Base-by-base conservation (phyloP, 2,113 vertebrate genomes). In the Taurulus bubalis region DNA sequence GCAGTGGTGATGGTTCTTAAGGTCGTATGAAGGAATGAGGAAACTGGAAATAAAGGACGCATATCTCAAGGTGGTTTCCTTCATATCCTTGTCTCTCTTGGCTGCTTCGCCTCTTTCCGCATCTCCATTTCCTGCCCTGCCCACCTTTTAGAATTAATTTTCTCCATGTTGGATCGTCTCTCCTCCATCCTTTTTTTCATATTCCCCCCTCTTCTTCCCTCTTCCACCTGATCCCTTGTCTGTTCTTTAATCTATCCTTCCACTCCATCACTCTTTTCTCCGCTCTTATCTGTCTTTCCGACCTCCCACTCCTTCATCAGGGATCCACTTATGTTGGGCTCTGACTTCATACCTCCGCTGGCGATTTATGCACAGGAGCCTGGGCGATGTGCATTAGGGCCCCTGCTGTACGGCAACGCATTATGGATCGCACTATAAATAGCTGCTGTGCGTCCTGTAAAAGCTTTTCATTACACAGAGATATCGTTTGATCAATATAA, bases 391-490 rank as follows among this genome's bases (percentile, higher is more conserved):
- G 71, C 90, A 90, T 91, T 92, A 92, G 75, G 82, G 56, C 60
- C 75, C 76, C 68, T 1, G 16, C 71, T 26, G 30, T 81, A 87
- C 45, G 28, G 77, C 72, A 60, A 67, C 36, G n/a, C 77, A 70
- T 90, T 92, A 94, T 91, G 71, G 87, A 93, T 91, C 9, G 59
- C 63, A 14, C 88, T 89, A 91, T 88, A 93, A 90, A 91, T 91
- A 93, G 88, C 77, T 38, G 47, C 68, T 5, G 64, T 47, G 70
- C 22, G 82, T 87, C 87, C 87, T 86, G 85, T 86, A 90, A 94
- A 94, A 92, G 91, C 92, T 91, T 95, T 94, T 94, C 93, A 94
- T 94, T 93, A 92, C 91, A 91, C 64, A 71, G 80, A 91, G 89
- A 90, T 85, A 88, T 90, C 42, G 59, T 62, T 64, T 77, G 32